These are phyloP conservation scores for Diaperis boleti DNA, from an alignment of 2,888 invertebrate species.

Conservation along the genomic window DNA sequence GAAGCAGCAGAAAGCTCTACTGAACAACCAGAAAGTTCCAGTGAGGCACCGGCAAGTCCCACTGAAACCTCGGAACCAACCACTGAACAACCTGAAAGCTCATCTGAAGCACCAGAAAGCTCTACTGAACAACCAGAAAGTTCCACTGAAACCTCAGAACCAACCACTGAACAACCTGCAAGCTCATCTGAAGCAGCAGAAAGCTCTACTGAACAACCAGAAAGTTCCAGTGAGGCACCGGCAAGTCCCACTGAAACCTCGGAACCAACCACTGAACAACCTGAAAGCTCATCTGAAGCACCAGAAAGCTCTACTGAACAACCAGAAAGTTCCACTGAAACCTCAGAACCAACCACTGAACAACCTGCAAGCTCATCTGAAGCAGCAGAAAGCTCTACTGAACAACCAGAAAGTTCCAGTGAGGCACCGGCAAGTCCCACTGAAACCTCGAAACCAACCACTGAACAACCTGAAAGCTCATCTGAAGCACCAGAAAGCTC, in stretches of 20 bases:
- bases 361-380: background rate
- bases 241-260: slow-evolving; percentile 6
- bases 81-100: slow-evolving; percentile 18
- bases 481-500: slow-evolving; percentile 27
- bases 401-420: slow-evolving; percentile 6
- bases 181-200: background rate
- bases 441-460: slow-evolving; percentile 9
- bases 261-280: slow-evolving; percentile 20
- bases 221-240: slow-evolving; percentile 17
- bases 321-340: slow-evolving; percentile 5
- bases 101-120: slow-evolving; percentile 26
- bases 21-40: slow-evolving; percentile 6
- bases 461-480: slow-evolving; percentile 19
- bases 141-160: background rate
- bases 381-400: background rate
- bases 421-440: slow-evolving; percentile 19
- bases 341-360: slow-evolving; percentile 10
- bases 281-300: slow-evolving; percentile 20
- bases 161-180: slow-evolving; percentile 15
- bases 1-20: background rate
- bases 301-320: slow-evolving; percentile 19
- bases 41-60: slow-evolving; percentile 17
- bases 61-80: slow-evolving; percentile 11
- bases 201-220: slow-evolving; percentile 1
- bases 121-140: slow-evolving; percentile 9